Percentiles rank a stretch among this genome's conserved stretches.
These are phyloP conservation scores for Dasyprocta punctata DNA, from an alignment of 2,113 vertebrate genomes.

Conservation along the genomic window DNA sequence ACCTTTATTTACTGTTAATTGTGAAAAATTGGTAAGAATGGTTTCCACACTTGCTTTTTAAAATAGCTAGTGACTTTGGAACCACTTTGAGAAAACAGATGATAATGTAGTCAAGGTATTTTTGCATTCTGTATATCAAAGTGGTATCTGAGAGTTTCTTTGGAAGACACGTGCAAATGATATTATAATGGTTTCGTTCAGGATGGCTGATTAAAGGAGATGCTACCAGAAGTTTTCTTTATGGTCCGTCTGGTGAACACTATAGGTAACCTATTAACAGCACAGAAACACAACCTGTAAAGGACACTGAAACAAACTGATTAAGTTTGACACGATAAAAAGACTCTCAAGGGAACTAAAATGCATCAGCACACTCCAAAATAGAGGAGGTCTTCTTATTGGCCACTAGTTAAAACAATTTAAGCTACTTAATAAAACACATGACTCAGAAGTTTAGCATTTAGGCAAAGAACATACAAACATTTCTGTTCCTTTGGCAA, in stretches of 20 bases:
- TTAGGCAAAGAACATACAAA: conserved; percentile 60
- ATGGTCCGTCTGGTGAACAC: not conserved
- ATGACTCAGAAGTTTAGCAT: conserved; percentile 3
- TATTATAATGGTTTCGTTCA: not conserved
- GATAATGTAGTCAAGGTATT: not conserved
- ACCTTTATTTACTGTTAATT: not conserved
- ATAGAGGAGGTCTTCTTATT: conserved; percentile 25
- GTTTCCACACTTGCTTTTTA: conserved; percentile 22
- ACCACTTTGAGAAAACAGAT: not conserved
- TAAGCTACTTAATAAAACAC: conserved; percentile 39
- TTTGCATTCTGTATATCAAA: not conserved
- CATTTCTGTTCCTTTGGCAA: conserved; percentile 48
- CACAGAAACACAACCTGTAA: conserved; percentile 38
- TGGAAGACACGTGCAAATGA: not conserved
- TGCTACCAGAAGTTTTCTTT: not conserved
- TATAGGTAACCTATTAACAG: not conserved
- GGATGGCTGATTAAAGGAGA: not conserved
- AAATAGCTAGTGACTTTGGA: not conserved
- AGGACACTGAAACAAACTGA: not conserved
- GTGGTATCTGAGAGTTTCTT: not conserved
- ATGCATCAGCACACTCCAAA: not conserved
- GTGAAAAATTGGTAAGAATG: not conserved
- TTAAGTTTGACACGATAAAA: not conserved
- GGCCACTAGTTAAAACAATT: conserved; percentile 24
- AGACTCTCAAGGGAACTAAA: not conserved